These are phyloP conservation scores for Brachypalpus laphriformis DNA, from an alignment of 2,888 invertebrate species.

Conservation along the genomic window DNA sequence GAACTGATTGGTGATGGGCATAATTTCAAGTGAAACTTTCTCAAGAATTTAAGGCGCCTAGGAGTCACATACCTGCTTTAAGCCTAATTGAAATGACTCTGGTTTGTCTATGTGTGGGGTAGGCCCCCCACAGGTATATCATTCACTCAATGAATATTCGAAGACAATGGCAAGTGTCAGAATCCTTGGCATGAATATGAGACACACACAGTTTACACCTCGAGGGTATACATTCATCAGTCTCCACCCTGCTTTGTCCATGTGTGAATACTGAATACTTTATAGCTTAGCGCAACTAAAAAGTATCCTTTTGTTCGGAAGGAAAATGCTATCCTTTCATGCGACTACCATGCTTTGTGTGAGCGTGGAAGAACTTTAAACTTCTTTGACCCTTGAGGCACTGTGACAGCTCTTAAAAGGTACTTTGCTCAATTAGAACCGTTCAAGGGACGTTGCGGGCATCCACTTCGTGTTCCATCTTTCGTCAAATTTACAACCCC, in stretches of 20 bases:
- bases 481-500: conserved; percentile 17
- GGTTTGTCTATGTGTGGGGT: background rate
- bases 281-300: conserved; percentile 22
- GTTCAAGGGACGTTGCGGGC: conserved; percentile 66
- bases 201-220: background rate
- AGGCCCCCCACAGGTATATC: background rate
- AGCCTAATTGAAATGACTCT: conserved; percentile 26
- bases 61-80: too few relatives aligned
- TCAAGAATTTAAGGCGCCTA: too few relatives aligned
- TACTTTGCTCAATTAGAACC: conserved; percentile 69
- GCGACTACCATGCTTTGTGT: conserved; percentile 22
- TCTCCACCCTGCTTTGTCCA: background rate
- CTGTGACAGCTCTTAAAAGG: conserved; percentile 66
- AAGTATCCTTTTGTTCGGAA: conserved; percentile 25
- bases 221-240: background rate
- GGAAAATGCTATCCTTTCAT: conserved; percentile 51
- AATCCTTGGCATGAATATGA: conserved; percentile 47
- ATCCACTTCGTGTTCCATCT: conserved; percentile 54
- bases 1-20: background rate
- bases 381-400: conserved; percentile 54
- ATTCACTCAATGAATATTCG: conserved; percentile 24
- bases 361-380: conserved; percentile 41
- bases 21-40: too few relatives aligned
- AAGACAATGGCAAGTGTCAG: conserved; percentile 57
- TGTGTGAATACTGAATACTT: conserved; percentile 20